Base-by-base conservation (phyloP, 2,888 invertebrate species). In the Sminthurides aquaticus region DNA sequence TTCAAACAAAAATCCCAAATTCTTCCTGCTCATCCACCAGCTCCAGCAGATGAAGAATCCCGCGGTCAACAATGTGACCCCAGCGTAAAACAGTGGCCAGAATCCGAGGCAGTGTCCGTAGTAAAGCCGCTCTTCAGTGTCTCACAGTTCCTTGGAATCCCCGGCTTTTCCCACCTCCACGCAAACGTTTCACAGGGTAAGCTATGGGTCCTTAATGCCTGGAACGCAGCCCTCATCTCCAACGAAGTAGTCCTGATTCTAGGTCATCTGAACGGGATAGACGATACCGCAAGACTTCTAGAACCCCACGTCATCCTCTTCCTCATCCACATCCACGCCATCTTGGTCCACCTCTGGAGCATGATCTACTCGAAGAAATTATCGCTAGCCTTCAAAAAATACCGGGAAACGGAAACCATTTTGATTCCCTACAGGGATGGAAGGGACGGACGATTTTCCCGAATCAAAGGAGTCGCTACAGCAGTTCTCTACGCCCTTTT, bases 311-410 rank as follows among this genome's bases (percentile, higher is more conserved):
- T 52, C 8, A 52, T 52, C 20, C 5, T 52, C 5, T 52, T 52
- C 52, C 20, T 52, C 15, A 20, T 52, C 15, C 52, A 52, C 20
- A 20, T 67, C 2, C 67, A 70, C 56, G 70, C 67, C 5, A 68
- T 70, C 49, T 58, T 48, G 29, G 60, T 67, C 8, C 68, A 67
- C 55, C n/a, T 70, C 15, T 70, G 70, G 70, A 65, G 64, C 24
- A 43, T 70, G 3, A 49, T 65, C 20, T 70, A 59, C 57, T 70
- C 70, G 0, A 52, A n/a, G 5, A 65, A 59, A 26, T 54, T 70
- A 2, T 60, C 67, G 2, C 49, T 20, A 20, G 68, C 67, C 0
- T 49, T 70, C 22, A 18, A 67, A 34, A 58, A 60, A 22, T 68
- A 61, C 11, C 64, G 67, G 3, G 11, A 65, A 1, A 61, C 68